Evolutionary conservation across 2,113 vertebrate species (phyloP), one percentile per base, ranked within the genome.

Genomic region (Melierax canorus): DNA sequence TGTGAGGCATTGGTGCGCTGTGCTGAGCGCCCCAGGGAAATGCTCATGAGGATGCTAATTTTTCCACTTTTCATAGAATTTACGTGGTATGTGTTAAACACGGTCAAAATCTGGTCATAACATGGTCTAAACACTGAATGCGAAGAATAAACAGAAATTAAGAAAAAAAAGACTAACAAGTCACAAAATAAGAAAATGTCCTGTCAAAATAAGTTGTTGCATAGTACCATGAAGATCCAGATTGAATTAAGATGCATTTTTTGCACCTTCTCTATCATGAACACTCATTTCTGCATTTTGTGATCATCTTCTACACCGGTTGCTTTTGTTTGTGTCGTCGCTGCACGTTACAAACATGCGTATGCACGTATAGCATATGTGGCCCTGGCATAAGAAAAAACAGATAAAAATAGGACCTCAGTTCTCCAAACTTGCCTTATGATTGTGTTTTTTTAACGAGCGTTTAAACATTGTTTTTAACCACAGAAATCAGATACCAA

Each of bases 401-500:
- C 75, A 92, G 45, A 73, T 63, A 93, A 94, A 97, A 95, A 93
- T 53, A 97, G 67, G 87, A 68, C 38, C 19, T 92, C 39, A 21
- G 30, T 88, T 94, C 87, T 94, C 91, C 95, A 95, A 76, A 75
- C 50, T 62, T 80, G 58, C n/a, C 43, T 79, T 74, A 53, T 29
- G 50, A 79, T 72, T 89, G 51, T 68, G 34, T 58, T 71, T 90
- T 68, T 90, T 15, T 17, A 84, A 93, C 63, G 50, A 71, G 45
- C 0, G 13, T 83, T 97, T 90, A 83, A 67, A 95, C 50, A 71
- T 83, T 96, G 97, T 97, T 97, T 97, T 97, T 97, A 97, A 97
- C 96, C 97, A 95, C 97, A 95, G 58, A 96, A 90, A 97, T 97
- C 96, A 96, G 97, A 97, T 97, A 97, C 46, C 60, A 87, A 96